These are phyloP conservation scores for Rotaria macrura DNA, from an alignment of 2,888 invertebrate species.

Conservation along the genomic window DNA sequence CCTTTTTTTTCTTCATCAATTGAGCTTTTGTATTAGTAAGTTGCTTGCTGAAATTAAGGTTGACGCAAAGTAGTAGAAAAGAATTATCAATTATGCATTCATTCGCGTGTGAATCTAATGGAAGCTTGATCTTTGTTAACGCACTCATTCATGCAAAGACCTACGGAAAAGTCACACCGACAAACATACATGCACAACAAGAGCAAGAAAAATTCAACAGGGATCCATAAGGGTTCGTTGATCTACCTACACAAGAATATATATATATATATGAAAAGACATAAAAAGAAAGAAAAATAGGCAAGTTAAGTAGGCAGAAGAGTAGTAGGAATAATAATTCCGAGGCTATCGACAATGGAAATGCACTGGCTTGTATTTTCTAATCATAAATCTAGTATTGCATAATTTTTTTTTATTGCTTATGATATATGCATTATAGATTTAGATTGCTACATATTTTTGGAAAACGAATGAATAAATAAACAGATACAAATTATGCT, in stretches of 20 bases:
- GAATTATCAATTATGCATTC: slow-evolving; percentile 1
- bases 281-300: not conserved
- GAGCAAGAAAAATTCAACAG: not conserved
- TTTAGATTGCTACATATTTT: too few relatives aligned
- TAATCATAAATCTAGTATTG: too few relatives aligned
- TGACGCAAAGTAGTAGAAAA: not conserved
- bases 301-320: too few relatives aligned
- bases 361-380: too few relatives aligned
- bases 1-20: not conserved
- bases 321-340: too few relatives aligned
- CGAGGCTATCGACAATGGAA: too few relatives aligned
- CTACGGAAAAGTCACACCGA: not conserved
- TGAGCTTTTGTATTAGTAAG: not conserved
- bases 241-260: not conserved
- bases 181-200: not conserved
- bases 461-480: too few relatives aligned
- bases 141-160: not conserved
- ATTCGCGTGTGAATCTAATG: slow-evolving; percentile 8
- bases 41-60: not conserved
- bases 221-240: not conserved
- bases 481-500: too few relatives aligned
- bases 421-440: too few relatives aligned
- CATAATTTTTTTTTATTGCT: too few relatives aligned
- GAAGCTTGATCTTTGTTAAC: not conserved
- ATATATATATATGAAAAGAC: not conserved